Percentiles rank a stretch among this genome's conserved stretches.
These are phyloP conservation scores for Hydrotaea cyrtoneurina DNA, from an alignment of 2,888 invertebrate genomes.

Conservation along the genomic window DNA sequence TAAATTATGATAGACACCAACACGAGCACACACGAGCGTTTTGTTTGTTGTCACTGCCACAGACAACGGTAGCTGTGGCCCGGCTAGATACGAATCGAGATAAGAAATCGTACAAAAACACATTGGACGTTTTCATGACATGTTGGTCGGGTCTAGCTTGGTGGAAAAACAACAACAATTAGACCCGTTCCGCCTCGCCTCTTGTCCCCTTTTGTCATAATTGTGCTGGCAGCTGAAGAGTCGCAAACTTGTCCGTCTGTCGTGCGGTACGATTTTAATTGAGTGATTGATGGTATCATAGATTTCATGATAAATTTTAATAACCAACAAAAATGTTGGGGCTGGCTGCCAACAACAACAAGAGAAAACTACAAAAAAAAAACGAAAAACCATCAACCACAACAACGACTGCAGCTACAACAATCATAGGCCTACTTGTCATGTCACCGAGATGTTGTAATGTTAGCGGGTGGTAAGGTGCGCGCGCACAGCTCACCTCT, in stretches of 20 bases:
- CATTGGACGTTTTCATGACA: not conserved
- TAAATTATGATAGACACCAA: constrained; percentile 63
- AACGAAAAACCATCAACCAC: not conserved
- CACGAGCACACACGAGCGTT: not conserved
- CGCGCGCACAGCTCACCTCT: constrained; percentile 1
- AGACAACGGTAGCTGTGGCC: constrained; percentile 33
- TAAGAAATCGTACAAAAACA: constrained; percentile 10
- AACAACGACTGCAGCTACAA: not conserved
- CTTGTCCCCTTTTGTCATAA: not conserved
- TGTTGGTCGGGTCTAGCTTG: too few species aligned
- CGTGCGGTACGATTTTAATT: constrained; percentile 15
- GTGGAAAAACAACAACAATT: too few species aligned
- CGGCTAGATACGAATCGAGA: not conserved
- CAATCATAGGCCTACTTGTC: constrained; percentile 5
- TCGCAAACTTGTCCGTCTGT: not conserved
- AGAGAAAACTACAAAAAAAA: too few species aligned
- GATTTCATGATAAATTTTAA: constrained; percentile 24
- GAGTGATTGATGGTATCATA: constrained; percentile 34
- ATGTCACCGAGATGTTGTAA: constrained; percentile 21
- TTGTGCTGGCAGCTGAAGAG: not conserved
- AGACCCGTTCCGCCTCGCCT: not conserved
- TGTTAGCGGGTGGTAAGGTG: constrained; percentile 45
- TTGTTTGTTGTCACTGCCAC: not conserved
- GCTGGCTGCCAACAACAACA: constrained; percentile 6
- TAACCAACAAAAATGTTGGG: constrained; percentile 25